These are phyloP conservation scores for Carcharodon carcharias DNA, from an alignment of 2,797 vertebrate species.

Conservation along the genomic window DNA sequence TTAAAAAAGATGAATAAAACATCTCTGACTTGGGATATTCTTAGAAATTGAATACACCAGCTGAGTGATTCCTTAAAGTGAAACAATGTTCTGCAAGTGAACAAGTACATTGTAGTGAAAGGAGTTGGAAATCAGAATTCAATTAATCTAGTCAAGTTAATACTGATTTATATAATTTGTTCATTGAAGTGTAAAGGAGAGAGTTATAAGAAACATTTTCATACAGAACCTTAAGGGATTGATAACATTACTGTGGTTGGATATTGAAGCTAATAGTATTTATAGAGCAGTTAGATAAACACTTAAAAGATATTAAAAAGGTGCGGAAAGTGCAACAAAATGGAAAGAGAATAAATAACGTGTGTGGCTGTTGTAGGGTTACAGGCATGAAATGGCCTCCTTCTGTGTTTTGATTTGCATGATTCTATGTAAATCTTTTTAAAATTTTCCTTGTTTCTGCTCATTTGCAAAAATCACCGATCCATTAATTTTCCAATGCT, in stretches of 20 bases:
- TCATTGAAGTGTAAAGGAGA: neutral
- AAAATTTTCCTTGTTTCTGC: neutral
- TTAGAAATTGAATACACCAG: too few relatives aligned
- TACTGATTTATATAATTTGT: too few relatives aligned
- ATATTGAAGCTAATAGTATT: neutral
- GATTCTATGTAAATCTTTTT: neutral
- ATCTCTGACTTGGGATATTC: too few relatives aligned
- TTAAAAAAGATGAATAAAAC: too few relatives aligned
- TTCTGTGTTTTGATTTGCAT: neutral
- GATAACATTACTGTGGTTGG: neutral
- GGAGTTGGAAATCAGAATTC: too few relatives aligned
- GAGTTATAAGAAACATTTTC: too few relatives aligned
- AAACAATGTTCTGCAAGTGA: too few relatives aligned
- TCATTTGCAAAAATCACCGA: neutral
- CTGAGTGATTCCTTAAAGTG: too few relatives aligned
- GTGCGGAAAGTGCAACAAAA: neutral
- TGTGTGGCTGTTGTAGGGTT: neutral
- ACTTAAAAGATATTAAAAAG: neutral
- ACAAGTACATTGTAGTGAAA: too few relatives aligned
- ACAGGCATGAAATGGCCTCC: neutral
- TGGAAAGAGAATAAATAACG: neutral
- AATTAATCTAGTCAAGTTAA: too few relatives aligned
- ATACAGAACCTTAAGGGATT: too few relatives aligned
- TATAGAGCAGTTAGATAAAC: neutral
- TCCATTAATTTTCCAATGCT: neutral